Evolutionary conservation across 2,888 invertebrate genomes (phyloP).

Genomic region (Mesorhabditis spiculigera): DNA sequence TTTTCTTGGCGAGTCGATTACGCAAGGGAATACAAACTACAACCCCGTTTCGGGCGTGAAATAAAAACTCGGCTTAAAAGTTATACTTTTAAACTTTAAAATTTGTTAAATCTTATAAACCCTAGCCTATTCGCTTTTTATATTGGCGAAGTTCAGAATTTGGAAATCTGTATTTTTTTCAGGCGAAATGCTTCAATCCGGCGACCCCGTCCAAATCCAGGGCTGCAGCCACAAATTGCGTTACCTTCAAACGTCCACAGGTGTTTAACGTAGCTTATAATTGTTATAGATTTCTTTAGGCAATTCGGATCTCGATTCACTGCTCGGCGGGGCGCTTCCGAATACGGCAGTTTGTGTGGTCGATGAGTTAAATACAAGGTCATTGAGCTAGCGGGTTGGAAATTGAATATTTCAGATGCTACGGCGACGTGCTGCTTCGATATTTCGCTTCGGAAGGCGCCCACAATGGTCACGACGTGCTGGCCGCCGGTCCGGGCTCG

Average conservation of each 20-base stretch:
- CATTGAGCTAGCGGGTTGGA: not conserved
- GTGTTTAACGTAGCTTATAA: not conserved
- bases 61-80: too few species aligned
- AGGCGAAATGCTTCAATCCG: not conserved
- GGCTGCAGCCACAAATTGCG: not conserved
- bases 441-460: constrained; percentile 1
- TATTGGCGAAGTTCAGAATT: too few species aligned
- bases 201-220: not conserved
- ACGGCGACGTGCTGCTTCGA: not conserved
- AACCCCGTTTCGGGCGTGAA: too few species aligned
- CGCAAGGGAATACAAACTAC: too few species aligned
- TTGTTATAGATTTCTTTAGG: not conserved
- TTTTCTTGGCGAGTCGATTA: too few species aligned
- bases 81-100: too few species aligned
- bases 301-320: not conserved
- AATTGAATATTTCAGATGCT: not conserved
- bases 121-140: too few species aligned
- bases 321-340: not conserved
- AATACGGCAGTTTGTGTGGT: constrained; percentile 2
- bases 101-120: too few species aligned
- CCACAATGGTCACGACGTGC: not conserved
- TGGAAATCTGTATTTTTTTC: too few species aligned
- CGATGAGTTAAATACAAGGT: not conserved
- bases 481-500: not conserved
- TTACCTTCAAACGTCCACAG: constrained; percentile 2